phyloP scores from a whole-genome alignment of 2,113 vertebrate genomes.

The Ciconia stormi region DNA sequence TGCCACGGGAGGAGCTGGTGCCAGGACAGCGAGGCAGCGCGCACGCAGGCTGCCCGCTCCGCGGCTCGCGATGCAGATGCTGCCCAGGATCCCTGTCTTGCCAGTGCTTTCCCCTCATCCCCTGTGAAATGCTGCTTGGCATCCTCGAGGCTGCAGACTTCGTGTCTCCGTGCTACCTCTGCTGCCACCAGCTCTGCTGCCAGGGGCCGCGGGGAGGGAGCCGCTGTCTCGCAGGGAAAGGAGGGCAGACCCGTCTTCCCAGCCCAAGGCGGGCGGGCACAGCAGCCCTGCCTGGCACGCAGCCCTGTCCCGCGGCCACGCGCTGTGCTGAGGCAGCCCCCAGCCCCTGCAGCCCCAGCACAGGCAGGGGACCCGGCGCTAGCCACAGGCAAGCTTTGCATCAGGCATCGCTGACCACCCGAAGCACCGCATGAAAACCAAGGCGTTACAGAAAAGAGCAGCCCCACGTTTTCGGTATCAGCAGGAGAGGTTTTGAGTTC shows the following conservation, averaged over 20 bases:
- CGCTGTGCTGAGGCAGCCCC: no score
- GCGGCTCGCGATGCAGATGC: accelerated
- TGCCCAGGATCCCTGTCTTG: not conserved
- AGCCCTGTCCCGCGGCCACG: not conserved
- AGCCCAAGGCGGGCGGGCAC: not conserved
- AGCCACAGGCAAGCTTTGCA: not conserved
- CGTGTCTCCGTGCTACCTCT: not conserved
- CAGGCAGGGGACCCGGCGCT: accelerated
- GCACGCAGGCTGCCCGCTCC: accelerated
- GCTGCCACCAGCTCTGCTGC: not conserved
- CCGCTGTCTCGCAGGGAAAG: not conserved
- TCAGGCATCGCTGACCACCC: not conserved
- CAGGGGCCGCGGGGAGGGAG: not conserved
- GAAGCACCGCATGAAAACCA: not conserved
- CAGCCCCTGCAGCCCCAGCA: not conserved
- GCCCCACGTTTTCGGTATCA: not conserved
- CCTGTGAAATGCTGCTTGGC: accelerated
- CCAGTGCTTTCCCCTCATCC: not conserved
- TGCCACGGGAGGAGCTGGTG: not conserved
- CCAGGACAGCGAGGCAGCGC: accelerated
- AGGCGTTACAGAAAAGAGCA: not conserved
- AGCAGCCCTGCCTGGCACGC: not conserved
- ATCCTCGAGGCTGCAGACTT: not conserved
- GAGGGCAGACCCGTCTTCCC: not conserved
- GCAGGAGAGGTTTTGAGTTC: not conserved